These are phyloP conservation scores for Corythaixoides concolor DNA, from an alignment of 2,113 vertebrate species.

Conservation along the genomic window DNA sequence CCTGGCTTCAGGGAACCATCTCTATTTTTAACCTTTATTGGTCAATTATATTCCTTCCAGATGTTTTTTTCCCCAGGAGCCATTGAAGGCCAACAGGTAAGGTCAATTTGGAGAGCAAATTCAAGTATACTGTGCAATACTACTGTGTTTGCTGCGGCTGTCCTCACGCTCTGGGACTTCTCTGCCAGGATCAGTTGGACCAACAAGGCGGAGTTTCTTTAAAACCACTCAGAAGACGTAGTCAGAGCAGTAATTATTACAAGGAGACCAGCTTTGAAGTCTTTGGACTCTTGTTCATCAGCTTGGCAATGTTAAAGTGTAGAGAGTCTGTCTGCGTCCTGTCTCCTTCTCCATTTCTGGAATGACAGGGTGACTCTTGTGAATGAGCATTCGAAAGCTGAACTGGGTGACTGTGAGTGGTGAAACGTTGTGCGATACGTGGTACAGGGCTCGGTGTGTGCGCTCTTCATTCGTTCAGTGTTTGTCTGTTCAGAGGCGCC, in stretches of 20 bases:
- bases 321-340: conserved; percentile 26
- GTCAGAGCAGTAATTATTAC: conserved; percentile 10
- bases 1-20: background rate
- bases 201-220: background rate
- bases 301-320: conserved; percentile 32
- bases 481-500: background rate
- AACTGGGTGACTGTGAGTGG: background rate
- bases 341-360: background rate
- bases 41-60: conserved; percentile 61
- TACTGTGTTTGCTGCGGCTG: conserved; percentile 20
- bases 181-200: conserved; percentile 35
- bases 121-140: background rate
- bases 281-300: conserved; percentile 27
- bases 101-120: conserved; percentile 26
- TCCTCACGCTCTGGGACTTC: background rate
- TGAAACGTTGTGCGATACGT: background rate
- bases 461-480: background rate
- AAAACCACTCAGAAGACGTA: background rate
- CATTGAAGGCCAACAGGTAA: conserved; percentile 53
- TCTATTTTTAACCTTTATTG: conserved; percentile 48
- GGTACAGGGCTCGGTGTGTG: background rate
- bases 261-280: conserved; percentile 40
- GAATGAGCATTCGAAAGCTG: background rate
- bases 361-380: background rate
- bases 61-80: conserved; percentile 56